phyloP scores from a whole-genome alignment of 2,888 invertebrate species.

The Megalurothrips usitatus region DNA sequence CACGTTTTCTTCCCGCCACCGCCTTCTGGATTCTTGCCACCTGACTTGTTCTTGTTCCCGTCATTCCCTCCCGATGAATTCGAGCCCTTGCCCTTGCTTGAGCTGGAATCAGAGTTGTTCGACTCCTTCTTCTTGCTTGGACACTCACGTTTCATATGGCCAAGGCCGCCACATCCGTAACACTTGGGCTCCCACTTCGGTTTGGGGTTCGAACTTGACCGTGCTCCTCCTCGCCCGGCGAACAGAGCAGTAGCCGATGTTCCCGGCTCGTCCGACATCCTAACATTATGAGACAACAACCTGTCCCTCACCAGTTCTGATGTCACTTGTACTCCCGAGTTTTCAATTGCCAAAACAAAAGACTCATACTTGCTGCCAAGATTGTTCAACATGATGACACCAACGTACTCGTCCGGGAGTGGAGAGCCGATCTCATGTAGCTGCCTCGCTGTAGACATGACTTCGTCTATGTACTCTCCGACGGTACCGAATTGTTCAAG shows the following conservation, averaged over 20 bases:
- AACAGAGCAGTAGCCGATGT: not conserved
- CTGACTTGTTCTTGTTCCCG: not conserved
- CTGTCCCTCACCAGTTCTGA: not conserved
- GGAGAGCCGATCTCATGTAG: not conserved
- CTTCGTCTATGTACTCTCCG: constrained; percentile 17
- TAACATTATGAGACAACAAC: not conserved
- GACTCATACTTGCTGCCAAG: constrained; percentile 17
- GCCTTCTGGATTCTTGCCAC: not conserved
- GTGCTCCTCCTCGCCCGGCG: no score
- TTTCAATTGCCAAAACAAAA: not conserved
- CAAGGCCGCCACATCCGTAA: not conserved
- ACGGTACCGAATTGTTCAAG: not conserved
- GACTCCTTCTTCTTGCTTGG: not conserved
- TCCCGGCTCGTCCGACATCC: not conserved
- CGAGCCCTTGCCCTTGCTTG: not conserved
- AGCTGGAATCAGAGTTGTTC: not conserved
- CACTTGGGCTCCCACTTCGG: not conserved
- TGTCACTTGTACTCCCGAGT: not conserved
- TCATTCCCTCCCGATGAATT: no score
- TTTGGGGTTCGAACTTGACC: no score
- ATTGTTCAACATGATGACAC: constrained; percentile 16
- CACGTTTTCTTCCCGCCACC: no score
- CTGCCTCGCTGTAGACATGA: not conserved
- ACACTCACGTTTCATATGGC: not conserved
- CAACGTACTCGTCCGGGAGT: not conserved